A percentile compares a stretch with the other conserved stretches of the same genome.
These are phyloP conservation scores for Chionoecetes opilio DNA, from an alignment of 1,140 invertebrate genomes.

Conservation along the genomic window DNA sequence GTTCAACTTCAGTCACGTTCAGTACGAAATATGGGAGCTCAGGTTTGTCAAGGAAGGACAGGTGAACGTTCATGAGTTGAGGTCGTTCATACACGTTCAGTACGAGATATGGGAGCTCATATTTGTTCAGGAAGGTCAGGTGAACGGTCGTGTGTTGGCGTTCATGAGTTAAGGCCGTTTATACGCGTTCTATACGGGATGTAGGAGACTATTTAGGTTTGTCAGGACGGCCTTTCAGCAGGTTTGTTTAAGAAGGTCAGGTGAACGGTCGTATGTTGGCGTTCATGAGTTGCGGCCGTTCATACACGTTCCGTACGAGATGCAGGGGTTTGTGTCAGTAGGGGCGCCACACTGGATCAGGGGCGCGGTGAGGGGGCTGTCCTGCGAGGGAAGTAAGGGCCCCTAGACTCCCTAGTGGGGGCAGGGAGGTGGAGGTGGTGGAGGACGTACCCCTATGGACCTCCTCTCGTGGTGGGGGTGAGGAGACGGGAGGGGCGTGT, in stretches of 20 bases:
- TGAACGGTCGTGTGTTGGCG: no score
- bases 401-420: not conserved
- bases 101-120: no score
- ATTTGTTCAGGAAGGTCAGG: no score
- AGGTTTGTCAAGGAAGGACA: not conserved
- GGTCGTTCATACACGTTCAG: no score
- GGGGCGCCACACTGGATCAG: constrained; percentile 69
- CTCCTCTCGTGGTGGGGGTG: constrained; percentile 53
- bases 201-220: no score
- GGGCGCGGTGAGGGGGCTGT: constrained; percentile 22
- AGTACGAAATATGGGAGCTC: no score
- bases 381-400: constrained; percentile 34
- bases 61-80: constrained; percentile 33
- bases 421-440: not conserved
- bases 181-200: no score
- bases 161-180: no score
- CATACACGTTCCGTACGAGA: not conserved
- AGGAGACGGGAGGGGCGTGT: constrained; percentile 48
- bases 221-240: no score
- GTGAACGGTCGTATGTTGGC: not conserved
- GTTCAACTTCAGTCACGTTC: no score
- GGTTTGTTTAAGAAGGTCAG: not conserved
- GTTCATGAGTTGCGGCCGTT: not conserved
- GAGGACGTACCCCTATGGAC: not conserved
- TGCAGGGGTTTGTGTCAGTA: constrained; percentile 37